Conservation (phyloP, 2,888 invertebrate species). For the Mimas tiliae region DNA sequence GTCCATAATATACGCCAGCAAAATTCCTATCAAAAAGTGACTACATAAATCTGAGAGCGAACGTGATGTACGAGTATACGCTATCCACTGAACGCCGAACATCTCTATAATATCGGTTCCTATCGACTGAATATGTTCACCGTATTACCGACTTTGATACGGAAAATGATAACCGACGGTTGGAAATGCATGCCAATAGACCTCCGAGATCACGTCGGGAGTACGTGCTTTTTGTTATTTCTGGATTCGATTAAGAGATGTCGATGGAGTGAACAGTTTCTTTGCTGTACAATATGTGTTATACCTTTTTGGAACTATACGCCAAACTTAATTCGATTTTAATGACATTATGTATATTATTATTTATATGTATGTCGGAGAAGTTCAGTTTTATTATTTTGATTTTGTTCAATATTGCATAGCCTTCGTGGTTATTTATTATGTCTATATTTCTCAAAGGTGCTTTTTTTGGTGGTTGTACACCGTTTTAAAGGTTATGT, state of each 20-base stretch:
- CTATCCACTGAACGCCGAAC: constrained; percentile 32
- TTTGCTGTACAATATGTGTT: background rate
- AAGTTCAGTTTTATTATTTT: too few relatives aligned
- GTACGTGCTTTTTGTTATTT: constrained; percentile 1
- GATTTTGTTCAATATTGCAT: too few relatives aligned
- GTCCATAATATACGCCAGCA: background rate
- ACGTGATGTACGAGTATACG: constrained; percentile 37
- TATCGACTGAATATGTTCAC: constrained; percentile 28
- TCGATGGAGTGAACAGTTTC: background rate
- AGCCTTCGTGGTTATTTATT: too few relatives aligned
- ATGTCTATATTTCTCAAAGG: too few relatives aligned
- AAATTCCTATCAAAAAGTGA: constrained; percentile 26
- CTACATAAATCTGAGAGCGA: constrained; percentile 34
- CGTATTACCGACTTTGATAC: constrained; percentile 30
- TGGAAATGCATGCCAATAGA: constrained; percentile 13
- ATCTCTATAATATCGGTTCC: constrained; percentile 32
- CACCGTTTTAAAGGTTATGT: too few relatives aligned
- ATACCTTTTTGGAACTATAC: too few relatives aligned
- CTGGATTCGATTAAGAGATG: constrained; percentile 1
- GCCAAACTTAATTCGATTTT: too few relatives aligned
- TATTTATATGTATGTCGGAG: too few relatives aligned
- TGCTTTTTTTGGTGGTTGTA: too few relatives aligned
- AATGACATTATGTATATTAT: too few relatives aligned
- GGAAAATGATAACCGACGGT: constrained; percentile 17
- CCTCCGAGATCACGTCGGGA: background rate